Conservation (phyloP, 2,888 invertebrate species). For the Cyrtodaria siliqua region DNA sequence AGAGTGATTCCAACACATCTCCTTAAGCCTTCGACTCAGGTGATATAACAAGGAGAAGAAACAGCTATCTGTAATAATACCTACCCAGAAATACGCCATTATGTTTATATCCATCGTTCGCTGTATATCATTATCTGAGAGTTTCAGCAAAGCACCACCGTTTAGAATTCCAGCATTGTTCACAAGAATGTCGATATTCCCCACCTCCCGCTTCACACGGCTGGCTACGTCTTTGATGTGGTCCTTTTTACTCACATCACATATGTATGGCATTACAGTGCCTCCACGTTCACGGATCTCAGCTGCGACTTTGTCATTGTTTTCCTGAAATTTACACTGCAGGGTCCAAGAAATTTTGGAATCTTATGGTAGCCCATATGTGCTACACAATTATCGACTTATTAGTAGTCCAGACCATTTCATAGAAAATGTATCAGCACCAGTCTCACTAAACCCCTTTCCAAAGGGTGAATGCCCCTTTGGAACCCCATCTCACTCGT, state of each 20-base stretch:
- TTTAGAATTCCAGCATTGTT: slow-evolving; percentile 81
- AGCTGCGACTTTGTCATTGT: slow-evolving; percentile 71
- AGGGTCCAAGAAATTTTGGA: no score
- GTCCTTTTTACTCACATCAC: slow-evolving; percentile 77
- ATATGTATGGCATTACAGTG: slow-evolving; percentile 70
- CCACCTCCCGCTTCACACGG: slow-evolving; percentile 70
- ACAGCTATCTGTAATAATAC: not conserved
- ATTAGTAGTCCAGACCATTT: no score
- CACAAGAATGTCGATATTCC: slow-evolving; percentile 82
- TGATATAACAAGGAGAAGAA: no score
- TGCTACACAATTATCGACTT: no score
- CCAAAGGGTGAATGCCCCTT: no score
- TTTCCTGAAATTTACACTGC: slow-evolving; percentile 55
- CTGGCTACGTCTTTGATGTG: slow-evolving; percentile 67
- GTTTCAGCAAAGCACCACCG: slow-evolving; percentile 70
- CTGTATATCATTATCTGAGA: slow-evolving; percentile 73
- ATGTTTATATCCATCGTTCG: slow-evolving; percentile 78
- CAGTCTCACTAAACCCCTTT: no score
- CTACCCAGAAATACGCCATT: slow-evolving; percentile 80
- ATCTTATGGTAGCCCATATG: no score
- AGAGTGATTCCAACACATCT: no score
- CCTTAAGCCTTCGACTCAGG: no score
- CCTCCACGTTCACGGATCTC: slow-evolving; percentile 72
- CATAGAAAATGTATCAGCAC: no score
- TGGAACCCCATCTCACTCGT: no score